Conservation (phyloP, 2,888 invertebrate species). For the Trissolcus japonicus region DNA sequence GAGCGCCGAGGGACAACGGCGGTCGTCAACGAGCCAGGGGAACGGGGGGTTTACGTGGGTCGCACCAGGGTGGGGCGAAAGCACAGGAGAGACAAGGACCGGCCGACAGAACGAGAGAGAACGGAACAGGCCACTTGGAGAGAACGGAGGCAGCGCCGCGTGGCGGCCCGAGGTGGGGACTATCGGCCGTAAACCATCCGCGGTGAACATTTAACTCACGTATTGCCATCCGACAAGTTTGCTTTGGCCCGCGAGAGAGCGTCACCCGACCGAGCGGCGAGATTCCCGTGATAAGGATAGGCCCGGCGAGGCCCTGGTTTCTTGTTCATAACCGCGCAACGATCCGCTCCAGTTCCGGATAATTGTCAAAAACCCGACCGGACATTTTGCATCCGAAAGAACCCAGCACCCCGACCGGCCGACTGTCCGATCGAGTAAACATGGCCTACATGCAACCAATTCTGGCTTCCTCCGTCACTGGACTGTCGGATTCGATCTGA, state of each 20-base stretch:
- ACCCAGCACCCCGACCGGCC: conserved; percentile 35
- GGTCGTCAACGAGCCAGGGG: conserved; percentile 53
- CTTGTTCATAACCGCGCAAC: conserved; percentile 42
- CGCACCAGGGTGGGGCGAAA: conserved; percentile 57
- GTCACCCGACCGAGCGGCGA: conserved; percentile 59
- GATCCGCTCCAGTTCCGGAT: conserved; percentile 28
- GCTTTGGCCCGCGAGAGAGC: conserved; percentile 76
- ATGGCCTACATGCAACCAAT: conserved; percentile 65
- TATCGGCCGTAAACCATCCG: conserved; percentile 79
- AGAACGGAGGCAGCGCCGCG: conserved; percentile 76
- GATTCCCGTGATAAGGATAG: conserved; percentile 55
- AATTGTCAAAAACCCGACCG: conserved; percentile 13
- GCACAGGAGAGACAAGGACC: conserved; percentile 52
- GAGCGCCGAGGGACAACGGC: conserved; percentile 57
- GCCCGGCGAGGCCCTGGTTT: conserved; percentile 60
- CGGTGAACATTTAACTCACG: conserved; percentile 77
- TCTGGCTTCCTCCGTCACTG: conserved; percentile 63
- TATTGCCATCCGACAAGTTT: conserved; percentile 77
- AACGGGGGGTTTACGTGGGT: conserved; percentile 50
- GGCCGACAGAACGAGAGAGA: conserved; percentile 28
- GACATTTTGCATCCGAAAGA: conserved; percentile 38
- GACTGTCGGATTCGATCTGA: conserved; percentile 61
- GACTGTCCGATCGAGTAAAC: conserved; percentile 61
- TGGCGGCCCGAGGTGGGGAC: conserved; percentile 79
- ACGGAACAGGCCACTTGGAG: conserved; percentile 43